Base-by-base conservation (phyloP, 2,797 vertebrate species). In the Takifugu rubripes region DNA sequence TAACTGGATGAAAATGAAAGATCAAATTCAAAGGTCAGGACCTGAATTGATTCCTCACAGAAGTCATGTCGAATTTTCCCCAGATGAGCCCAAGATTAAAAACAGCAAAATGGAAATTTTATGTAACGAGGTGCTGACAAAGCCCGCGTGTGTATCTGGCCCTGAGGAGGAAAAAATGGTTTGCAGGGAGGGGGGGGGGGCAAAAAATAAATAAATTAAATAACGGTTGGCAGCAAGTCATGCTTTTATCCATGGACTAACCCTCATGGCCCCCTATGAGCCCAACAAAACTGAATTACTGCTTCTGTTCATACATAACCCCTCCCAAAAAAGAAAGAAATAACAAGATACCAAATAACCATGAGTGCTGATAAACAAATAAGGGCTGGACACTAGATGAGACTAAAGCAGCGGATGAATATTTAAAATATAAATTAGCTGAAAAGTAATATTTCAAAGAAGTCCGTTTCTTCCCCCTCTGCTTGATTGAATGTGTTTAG, bases 221-320 rank as follows among this genome's bases (percentile, higher is more conserved):
- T 14, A 49, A 8, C 31, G 15, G 58, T 64, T 47, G 12, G 64
- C 55, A 75, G 52, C 42, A 73, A 66, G 43, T 68, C 25, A 59
- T 65, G 43, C 16, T n/a, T 56, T 76, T 75, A 72, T 83, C 75
- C 81, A 66, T 70, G 53, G 68, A 17, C 21, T 56, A 43, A 70
- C 76, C 70, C 55, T 60, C 55, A 40, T 79, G 66, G 78, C 83
- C 85, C 79, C 61, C 56, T 1, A 8, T 8, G 10, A 87, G 85
- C 74, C 76, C 83, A 79, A 86, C 87, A 79, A 88, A 82, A 79
- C 68, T 79, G 65, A 86, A 84, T 81, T 65, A 73, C 61, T 48
- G 33, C 53, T 78, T 86, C 84, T 61, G 81, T 78, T 73, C 59
- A 61, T 64, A 26, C 40, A 57, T 49, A 54, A 61, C 67, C 80